Conservation (phyloP, 2,888 invertebrate species). For the Acheta domesticus region DNA sequence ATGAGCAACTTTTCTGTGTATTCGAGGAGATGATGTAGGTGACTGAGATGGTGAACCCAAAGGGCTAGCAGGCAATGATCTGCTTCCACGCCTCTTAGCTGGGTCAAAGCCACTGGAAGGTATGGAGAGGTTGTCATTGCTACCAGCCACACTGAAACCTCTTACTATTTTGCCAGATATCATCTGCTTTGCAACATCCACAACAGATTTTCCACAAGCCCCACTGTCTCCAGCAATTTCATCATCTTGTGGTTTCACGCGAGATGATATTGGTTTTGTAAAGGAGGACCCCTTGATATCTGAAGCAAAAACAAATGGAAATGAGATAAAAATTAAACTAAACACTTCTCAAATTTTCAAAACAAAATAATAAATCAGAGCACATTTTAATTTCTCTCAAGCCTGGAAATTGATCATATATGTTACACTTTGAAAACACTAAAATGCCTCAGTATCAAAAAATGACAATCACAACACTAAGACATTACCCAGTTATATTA, state of each 20-base stretch:
- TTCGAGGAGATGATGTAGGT: constrained; percentile 49
- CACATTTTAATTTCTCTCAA: too few relatives aligned
- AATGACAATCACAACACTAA: too few relatives aligned
- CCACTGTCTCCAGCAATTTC: constrained; percentile 66
- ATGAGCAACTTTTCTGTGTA: constrained; percentile 40
- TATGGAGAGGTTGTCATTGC: constrained; percentile 41
- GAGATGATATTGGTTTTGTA: constrained; percentile 21
- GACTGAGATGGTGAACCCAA: constrained; percentile 58
- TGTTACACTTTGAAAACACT: too few relatives aligned
- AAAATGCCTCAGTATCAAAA: too few relatives aligned
- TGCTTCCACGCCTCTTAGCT: constrained; percentile 59
- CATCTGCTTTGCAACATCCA: constrained; percentile 59
- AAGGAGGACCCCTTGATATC: constrained; percentile 26
- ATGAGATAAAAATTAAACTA: background rate
- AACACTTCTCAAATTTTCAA: background rate
- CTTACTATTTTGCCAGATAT: constrained; percentile 32
- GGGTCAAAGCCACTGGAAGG: constrained; percentile 46
- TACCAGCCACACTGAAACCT: constrained; percentile 40
- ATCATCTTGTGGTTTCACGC: constrained; percentile 59
- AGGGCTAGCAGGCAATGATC: constrained; percentile 68
- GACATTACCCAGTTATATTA: background rate
- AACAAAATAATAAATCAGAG: too few relatives aligned
- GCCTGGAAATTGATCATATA: too few relatives aligned
- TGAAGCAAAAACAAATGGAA: background rate
- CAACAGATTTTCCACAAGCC: constrained; percentile 64